Percentiles rank a stretch among this genome's conserved stretches.
Evolutionary conservation across 2,113 vertebrate species (phyloP).

Genomic region (Erinaceus europaeus): DNA sequence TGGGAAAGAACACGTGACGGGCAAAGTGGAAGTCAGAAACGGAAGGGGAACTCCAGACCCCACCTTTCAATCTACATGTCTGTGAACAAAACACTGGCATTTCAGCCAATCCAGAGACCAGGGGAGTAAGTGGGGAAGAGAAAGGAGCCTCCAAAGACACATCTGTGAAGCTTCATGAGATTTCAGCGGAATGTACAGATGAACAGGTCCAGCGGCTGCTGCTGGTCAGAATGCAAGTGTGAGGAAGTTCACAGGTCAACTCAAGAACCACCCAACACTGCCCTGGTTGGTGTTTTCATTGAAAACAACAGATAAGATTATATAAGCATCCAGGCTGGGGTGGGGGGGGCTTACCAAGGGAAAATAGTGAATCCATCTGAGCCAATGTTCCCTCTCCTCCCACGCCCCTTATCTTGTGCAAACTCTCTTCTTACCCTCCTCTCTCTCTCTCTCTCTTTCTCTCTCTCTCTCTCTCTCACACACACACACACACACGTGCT

Average conservation of each 20-base stretch:
- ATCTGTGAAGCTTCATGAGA: background rate
- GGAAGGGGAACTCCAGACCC: background rate
- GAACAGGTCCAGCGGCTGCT: background rate
- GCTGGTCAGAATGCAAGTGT: background rate
- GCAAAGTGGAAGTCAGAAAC: background rate
- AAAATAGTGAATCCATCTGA: background rate
- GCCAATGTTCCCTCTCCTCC: too few relatives aligned
- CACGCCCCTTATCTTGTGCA: too few relatives aligned
- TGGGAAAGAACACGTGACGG: too few relatives aligned
- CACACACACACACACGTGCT: background rate
- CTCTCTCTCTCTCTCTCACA: too few relatives aligned
- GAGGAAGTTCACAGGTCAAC: background rate
- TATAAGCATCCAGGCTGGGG: background rate
- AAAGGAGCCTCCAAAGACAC: background rate
- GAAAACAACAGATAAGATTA: background rate
- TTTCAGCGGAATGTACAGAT: background rate
- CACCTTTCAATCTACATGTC: background rate
- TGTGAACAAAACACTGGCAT: background rate
- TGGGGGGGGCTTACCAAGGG: background rate
- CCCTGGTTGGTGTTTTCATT: background rate
- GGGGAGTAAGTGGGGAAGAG: background rate
- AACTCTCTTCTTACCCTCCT: background rate
- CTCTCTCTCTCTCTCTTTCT: background rate
- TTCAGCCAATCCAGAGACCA: background rate
- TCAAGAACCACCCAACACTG: background rate